phyloP scores from a whole-genome alignment of 2,888 invertebrate genomes.

The Cryptocephalus primarius region DNA sequence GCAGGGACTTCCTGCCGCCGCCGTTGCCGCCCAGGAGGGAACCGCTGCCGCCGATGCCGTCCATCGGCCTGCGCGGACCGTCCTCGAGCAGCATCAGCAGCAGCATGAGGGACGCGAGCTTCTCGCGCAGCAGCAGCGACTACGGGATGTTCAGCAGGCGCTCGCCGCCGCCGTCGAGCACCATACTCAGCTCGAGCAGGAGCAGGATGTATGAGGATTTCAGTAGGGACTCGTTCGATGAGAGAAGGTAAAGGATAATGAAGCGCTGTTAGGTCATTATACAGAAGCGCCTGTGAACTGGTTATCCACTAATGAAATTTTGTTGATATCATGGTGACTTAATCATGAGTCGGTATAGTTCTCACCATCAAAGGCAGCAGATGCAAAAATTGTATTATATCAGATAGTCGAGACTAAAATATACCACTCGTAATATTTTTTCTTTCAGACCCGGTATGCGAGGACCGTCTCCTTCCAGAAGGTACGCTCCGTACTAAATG shows the following conservation, averaged over 20 bases:
- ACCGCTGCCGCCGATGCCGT: conserved; percentile 64
- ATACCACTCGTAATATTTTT: no score
- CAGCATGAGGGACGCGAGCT: conserved; percentile 53
- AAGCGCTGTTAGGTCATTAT: neutral
- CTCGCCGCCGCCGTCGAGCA: conserved; percentile 57
- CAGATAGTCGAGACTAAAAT: no score
- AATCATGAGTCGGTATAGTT: no score
- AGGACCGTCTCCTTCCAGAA: conserved; percentile 72
- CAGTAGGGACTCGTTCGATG: conserved; percentile 79
- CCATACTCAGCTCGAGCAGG: conserved; percentile 29
- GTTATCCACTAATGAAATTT: conserved; percentile 3
- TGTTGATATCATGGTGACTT: conserved; percentile 1
- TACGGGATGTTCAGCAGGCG: conserved; percentile 77
- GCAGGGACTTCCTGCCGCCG: conserved; percentile 61
- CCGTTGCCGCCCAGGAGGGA: conserved; percentile 61
- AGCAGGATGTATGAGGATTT: conserved; percentile 77
- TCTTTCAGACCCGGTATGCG: conserved; percentile 62
- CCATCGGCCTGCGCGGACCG: conserved; percentile 40
- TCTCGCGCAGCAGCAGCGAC: conserved; percentile 45
- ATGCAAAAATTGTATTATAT: no score
- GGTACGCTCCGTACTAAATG: conserved; percentile 72
- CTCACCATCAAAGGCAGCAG: no score
- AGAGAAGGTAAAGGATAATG: conserved; percentile 53
- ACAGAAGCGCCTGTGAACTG: no score
- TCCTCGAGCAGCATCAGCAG: conserved; percentile 52